Evolutionary conservation across 2,888 invertebrate genomes (phyloP), one percentile per base, ranked within the genome.

Genomic region (Tetropium fuscum): DNA sequence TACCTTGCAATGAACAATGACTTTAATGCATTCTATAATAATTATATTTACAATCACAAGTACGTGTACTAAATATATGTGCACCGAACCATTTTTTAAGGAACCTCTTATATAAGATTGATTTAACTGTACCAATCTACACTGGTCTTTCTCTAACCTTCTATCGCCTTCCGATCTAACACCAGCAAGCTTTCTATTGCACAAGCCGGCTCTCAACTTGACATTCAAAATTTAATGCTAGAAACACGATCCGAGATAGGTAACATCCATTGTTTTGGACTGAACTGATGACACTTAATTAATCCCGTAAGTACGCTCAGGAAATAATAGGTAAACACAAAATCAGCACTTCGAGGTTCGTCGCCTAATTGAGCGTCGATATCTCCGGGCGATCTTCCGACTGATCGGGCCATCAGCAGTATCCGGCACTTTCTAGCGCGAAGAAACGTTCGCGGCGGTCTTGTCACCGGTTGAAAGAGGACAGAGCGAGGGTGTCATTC

Each of bases 301-400:
- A 44, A 16, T 44, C 18, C n/a, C 11, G 15, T 22, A 32, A 22
- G 36, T 13, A 36, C 32, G 22, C 27, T 45, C 5, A 10, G 22
- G 16, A 15, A 11, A 16, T 27, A 22, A 13, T 27, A 18, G n/a
- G 5, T 25, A 13, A 1, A 27, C 7, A 22, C n/a, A n/a, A 10
- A 27, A 16, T 10, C 25, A 40, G 40, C 16, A 40, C n/a, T n/a
- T 25, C 40, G n/a, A 27, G 18, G 48, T 53, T 55, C 43, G 48
- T 53, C 53, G 47, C 34, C 27, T 40, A 58, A 68, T 58, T 70
- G 64, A 53, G 36, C 70, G 60, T 74, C 62, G 68, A 68, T 54
- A 64, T 73, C 71, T 70, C 72, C 68, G 47, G 47, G 36, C 58
- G n/a, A 49, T 59, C 64, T 63, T 66, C 61, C 56, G 55, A 32